A percentile compares a stretch with the other conserved stretches of the same genome.
phyloP scores from a whole-genome alignment of 1,140 invertebrate genomes.

The Leptopilina clavipes region DNA sequence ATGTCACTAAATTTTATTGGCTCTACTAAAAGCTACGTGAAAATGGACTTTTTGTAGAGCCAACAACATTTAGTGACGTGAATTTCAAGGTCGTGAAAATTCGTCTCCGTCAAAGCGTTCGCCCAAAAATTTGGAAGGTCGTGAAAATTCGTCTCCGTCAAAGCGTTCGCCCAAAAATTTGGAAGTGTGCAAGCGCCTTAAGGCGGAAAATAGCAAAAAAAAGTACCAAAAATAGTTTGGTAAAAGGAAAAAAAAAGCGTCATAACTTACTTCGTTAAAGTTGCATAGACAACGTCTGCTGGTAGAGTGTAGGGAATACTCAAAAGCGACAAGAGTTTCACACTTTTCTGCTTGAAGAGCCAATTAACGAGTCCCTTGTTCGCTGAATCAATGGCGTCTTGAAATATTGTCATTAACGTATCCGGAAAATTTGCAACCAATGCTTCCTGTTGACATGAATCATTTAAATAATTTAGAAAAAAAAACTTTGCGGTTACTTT shows the following conservation, averaged over 20 bases:
- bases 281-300: slow-evolving; percentile 88
- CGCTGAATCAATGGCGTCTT: slow-evolving; percentile 92
- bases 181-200: no score
- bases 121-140: no score
- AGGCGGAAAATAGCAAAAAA: not conserved
- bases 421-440: slow-evolving; percentile 90
- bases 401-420: slow-evolving; percentile 89
- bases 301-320: slow-evolving; percentile 90
- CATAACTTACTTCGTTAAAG: slow-evolving; percentile 85
- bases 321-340: slow-evolving; percentile 86
- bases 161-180: no score
- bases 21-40: no score
- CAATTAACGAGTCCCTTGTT: slow-evolving; percentile 93
- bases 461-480: not conserved
- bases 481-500: no score
- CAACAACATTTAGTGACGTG: no score
- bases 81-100: no score
- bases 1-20: no score
- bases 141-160: no score
- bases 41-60: no score
- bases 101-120: no score
- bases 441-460: slow-evolving; percentile 80
- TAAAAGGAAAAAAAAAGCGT: slow-evolving; percentile 14
- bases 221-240: not conserved
- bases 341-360: slow-evolving; percentile 88